phyloP scores from a whole-genome alignment of 2,797 vertebrate species.

The Pempheris klunzingeri region DNA sequence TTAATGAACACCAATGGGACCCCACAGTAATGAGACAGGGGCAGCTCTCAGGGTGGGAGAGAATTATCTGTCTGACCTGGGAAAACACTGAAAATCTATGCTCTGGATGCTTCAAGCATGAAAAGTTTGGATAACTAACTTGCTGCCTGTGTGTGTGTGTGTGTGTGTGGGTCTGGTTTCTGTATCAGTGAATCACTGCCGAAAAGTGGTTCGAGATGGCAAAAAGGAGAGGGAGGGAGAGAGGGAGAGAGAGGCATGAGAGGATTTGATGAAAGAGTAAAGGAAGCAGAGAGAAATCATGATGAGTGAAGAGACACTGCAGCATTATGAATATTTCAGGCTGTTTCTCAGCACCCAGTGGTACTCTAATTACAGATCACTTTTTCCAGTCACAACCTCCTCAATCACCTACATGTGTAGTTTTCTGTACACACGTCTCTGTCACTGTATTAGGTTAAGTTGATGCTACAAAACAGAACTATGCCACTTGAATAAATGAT shows the following conservation, averaged over 20 bases:
- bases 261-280: constrained; percentile 18
- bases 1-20: constrained; percentile 50
- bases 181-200: neutral
- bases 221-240: neutral
- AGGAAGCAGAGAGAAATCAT: constrained; percentile 39
- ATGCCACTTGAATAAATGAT: neutral
- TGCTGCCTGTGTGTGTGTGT: neutral
- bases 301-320: constrained; percentile 56
- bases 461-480: too few relatives aligned
- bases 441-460: neutral
- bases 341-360: constrained; percentile 27
- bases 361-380: constrained; percentile 11
- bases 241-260: neutral
- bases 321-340: constrained; percentile 74
- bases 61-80: constrained; percentile 5
- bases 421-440: neutral
- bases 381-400: neutral
- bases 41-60: constrained; percentile 1
- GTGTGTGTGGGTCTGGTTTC: neutral
- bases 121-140: neutral
- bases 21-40: neutral
- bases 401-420: constrained; percentile 6
- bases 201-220: neutral
- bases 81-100: constrained; percentile 1
- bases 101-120: neutral